phyloP scores from a whole-genome alignment of 2,888 invertebrate species.

The Eupithecia dodoneata region DNA sequence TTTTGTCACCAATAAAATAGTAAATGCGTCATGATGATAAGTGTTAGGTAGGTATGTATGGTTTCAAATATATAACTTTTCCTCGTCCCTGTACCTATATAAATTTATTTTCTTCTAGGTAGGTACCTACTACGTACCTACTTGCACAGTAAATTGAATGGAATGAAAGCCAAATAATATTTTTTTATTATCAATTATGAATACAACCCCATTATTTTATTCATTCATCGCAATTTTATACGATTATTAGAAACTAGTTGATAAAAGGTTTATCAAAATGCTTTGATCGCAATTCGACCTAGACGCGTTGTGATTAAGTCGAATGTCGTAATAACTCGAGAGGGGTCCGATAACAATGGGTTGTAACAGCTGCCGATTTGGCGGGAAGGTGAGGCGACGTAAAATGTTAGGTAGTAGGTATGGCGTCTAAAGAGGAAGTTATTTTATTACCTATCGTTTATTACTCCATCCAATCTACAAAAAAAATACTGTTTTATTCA shows the following conservation, averaged over 20 bases:
- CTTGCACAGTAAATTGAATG: too few relatives aligned
- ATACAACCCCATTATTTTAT: background rate
- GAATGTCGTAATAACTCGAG: background rate
- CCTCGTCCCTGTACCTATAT: too few relatives aligned
- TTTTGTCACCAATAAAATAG: too few relatives aligned
- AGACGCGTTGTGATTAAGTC: background rate
- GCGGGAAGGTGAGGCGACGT: conserved; percentile 23
- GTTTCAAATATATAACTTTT: too few relatives aligned
- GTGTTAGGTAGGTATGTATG: too few relatives aligned
- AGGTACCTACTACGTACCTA: too few relatives aligned
- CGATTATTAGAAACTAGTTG: conserved; percentile 3
- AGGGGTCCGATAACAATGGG: conserved; percentile 27
- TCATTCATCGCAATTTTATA: conserved; percentile 5
- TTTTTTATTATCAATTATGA: too few relatives aligned
- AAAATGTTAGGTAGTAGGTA: background rate
- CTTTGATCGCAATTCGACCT: conserved; percentile 7
- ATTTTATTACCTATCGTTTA: background rate
- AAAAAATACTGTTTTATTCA: background rate
- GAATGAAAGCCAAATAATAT: too few relatives aligned
- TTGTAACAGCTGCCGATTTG: conserved; percentile 31
- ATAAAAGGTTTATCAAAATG: background rate
- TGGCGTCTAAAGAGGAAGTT: background rate
- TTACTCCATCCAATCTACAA: background rate
- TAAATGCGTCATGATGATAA: too few relatives aligned
- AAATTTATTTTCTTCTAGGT: too few relatives aligned